phyloP scores from a whole-genome alignment of 2,113 vertebrate species.

The Megaceryle torquata region DNA sequence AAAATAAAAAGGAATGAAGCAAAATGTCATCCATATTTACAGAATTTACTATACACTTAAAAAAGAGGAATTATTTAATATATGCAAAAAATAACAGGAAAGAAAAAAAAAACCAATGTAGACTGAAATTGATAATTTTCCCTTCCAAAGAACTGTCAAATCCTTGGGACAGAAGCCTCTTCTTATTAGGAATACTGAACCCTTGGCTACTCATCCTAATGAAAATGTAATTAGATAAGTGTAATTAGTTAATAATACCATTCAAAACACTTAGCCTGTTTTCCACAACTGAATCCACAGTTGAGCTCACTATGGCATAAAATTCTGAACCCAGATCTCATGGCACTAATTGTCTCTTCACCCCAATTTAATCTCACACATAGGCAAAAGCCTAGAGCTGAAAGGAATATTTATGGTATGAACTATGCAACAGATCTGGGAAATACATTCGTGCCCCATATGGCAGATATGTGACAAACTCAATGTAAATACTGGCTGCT shows the following conservation, averaged over 20 bases:
- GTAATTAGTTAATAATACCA: constrained; percentile 57
- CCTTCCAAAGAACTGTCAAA: constrained; percentile 47
- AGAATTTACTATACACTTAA: neutral
- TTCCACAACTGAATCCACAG: constrained; percentile 42
- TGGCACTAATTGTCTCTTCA: constrained; percentile 44
- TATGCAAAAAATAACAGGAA: neutral
- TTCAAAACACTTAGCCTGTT: constrained; percentile 47
- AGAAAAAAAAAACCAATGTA: neutral
- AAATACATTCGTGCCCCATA: neutral
- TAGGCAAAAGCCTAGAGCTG: neutral
- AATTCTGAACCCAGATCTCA: constrained; percentile 49
- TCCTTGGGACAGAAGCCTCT: constrained; percentile 2
- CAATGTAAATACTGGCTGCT: neutral
- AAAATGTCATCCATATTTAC: neutral
- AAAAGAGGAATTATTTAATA: neutral
- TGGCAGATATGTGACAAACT: neutral
- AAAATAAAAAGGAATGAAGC: neutral
- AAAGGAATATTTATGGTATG: neutral
- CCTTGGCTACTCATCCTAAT: constrained; percentile 64
- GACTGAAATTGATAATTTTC: neutral
- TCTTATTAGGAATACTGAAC: constrained; percentile 30
- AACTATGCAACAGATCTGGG: neutral
- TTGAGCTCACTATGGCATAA: constrained; percentile 37
- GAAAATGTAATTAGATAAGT: constrained; percentile 62
- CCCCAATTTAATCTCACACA: constrained; percentile 9